Conservation (phyloP, 2,113 vertebrate genomes). For the Leucopsar rothschildi region DNA sequence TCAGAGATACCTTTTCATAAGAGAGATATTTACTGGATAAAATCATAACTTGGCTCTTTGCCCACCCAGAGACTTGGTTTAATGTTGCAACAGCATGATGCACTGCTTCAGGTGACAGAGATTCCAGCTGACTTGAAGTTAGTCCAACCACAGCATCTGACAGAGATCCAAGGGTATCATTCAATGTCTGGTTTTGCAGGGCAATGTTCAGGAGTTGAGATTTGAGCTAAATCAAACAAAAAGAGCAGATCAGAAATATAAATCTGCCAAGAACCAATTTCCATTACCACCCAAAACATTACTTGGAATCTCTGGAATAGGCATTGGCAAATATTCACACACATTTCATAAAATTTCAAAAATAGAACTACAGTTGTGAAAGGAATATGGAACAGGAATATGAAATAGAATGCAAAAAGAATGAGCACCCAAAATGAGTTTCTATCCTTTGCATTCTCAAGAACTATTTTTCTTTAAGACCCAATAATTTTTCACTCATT, state of each 20-base stretch:
- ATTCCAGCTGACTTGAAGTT: constrained; percentile 72
- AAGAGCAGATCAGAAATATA: neutral
- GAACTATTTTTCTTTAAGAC: neutral
- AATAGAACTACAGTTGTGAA: neutral
- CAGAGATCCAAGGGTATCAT: constrained; percentile 76
- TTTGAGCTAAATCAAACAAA: constrained; percentile 72
- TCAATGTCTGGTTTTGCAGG: constrained; percentile 76
- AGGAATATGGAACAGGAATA: neutral
- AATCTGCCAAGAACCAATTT: neutral
- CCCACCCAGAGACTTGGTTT: constrained; percentile 78
- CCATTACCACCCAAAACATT: neutral
- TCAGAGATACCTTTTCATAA: constrained; percentile 72
- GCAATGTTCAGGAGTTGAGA: constrained; percentile 73
- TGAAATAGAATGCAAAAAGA: neutral
- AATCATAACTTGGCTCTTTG: constrained; percentile 75
- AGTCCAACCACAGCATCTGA: constrained; percentile 77
- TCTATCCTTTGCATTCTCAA: neutral
- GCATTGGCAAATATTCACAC: neutral
- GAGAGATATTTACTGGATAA: constrained; percentile 77
- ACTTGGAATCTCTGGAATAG: neutral
- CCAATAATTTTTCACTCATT: neutral
- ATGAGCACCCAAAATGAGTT: neutral
- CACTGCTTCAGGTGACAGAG: constrained; percentile 75
- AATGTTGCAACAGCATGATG: constrained; percentile 73
- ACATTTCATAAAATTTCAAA: neutral